Evolutionary conservation across 1,140 invertebrate genomes (phyloP).

Genomic region (Diachasma alloeum): DNA sequence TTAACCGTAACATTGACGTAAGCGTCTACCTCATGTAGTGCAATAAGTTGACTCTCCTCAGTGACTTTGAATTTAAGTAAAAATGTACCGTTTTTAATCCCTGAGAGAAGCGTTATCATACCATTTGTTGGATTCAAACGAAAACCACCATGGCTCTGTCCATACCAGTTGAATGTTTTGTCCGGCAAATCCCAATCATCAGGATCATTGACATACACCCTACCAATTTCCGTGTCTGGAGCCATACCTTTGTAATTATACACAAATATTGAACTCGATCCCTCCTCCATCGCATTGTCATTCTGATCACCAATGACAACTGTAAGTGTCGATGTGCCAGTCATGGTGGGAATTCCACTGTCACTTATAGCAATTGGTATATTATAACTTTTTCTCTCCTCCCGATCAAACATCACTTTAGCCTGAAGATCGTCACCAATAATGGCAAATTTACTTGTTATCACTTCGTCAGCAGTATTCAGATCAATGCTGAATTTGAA

Average conservation of each 20-base stretch:
- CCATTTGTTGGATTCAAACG: constrained; percentile 76
- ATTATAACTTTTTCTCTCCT: constrained; percentile 84
- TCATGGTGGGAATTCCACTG: constrained; percentile 75
- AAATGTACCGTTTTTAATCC: constrained; percentile 75
- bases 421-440: constrained; percentile 70
- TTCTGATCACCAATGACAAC: constrained; percentile 92
- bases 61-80: constrained; percentile 76
- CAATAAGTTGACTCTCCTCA: constrained; percentile 66
- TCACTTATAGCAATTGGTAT: constrained; percentile 90
- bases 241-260: constrained; percentile 87
- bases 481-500: constrained; percentile 78
- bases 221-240: constrained; percentile 81
- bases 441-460: constrained; percentile 77
- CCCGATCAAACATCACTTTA: constrained; percentile 83
- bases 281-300: constrained; percentile 85
- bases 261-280: constrained; percentile 87
- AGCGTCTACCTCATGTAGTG: constrained; percentile 75
- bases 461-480: constrained; percentile 72
- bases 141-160: constrained; percentile 69
- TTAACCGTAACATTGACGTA: constrained; percentile 85
- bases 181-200: constrained; percentile 95
- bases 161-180: constrained; percentile 81
- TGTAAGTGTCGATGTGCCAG: constrained; percentile 78
- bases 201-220: constrained; percentile 88
- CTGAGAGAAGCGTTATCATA: constrained; percentile 83